Conservation (phyloP, 2,113 vertebrate genomes). For the Fregetta grallaria region DNA sequence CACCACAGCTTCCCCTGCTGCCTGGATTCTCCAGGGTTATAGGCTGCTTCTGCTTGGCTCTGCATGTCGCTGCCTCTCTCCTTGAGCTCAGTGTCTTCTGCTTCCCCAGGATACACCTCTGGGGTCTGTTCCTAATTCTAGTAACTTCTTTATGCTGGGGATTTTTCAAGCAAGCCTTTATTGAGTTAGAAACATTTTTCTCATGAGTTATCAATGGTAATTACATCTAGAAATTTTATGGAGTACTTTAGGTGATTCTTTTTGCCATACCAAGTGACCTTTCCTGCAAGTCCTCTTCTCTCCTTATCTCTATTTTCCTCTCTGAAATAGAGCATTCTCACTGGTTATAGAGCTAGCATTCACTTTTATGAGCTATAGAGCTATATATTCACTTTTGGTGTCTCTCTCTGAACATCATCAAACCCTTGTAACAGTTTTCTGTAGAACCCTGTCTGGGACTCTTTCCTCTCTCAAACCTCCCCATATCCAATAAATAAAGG, state of each 20-base stretch:
- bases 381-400: not conserved
- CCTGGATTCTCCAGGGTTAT: not conserved
- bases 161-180: not conserved
- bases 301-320: not conserved
- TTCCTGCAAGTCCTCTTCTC: not conserved
- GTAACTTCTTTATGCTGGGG: not conserved
- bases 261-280: not conserved
- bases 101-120: not conserved
- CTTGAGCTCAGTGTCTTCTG: constrained; percentile 6
- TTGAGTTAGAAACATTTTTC: not conserved
- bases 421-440: not conserved
- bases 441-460: not conserved
- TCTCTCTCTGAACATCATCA: not conserved
- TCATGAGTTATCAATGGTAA: not conserved
- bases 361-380: too few relatives aligned
- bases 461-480: not conserved
- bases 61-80: not conserved
- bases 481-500: not conserved
- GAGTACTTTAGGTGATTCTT: not conserved
- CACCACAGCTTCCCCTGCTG: not conserved
- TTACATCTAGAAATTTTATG: not conserved
- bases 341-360: not conserved
- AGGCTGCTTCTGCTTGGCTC: constrained; percentile 40
- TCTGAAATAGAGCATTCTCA: not conserved
- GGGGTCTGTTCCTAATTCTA: not conserved